Evolutionary conservation across 2,797 vertebrate species (phyloP).

Genomic region (Anabas testudineus): DNA sequence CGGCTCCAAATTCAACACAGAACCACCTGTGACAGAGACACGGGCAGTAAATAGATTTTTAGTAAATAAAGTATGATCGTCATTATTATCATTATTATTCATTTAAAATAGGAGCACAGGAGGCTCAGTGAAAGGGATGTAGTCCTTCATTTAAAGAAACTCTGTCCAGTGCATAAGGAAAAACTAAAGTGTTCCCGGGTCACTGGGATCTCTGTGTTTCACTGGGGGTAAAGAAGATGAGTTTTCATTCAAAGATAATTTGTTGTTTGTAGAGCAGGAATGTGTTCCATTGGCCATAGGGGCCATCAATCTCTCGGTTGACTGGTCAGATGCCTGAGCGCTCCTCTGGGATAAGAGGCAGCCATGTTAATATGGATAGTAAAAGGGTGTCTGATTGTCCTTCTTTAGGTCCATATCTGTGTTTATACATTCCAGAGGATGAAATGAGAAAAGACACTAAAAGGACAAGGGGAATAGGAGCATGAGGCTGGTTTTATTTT

Average conservation of each 20-base stretch:
- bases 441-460: slow-evolving; percentile 15
- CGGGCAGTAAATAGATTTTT: too few species aligned
- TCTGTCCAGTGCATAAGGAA: slow-evolving; percentile 45
- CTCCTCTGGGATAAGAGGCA: slow-evolving; percentile 66
- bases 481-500: not conserved
- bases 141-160: slow-evolving; percentile 33
- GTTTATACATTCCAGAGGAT: slow-evolving; percentile 18
- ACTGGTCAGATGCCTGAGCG: slow-evolving; percentile 66
- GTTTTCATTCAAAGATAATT: slow-evolving; percentile 89
- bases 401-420: slow-evolving; percentile 18
- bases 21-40: too few species aligned
- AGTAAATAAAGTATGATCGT: too few species aligned
- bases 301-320: slow-evolving; percentile 86
- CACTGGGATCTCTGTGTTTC: slow-evolving; percentile 84
- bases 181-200: slow-evolving; percentile 75
- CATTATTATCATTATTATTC: too few species aligned
- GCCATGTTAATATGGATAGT: slow-evolving; percentile 46
- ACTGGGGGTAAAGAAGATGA: slow-evolving; percentile 86
- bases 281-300: slow-evolving; percentile 90
- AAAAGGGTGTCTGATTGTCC: slow-evolving; percentile 35
- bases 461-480: not conserved
- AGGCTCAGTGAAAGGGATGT: slow-evolving; percentile 11
- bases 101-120: not conserved
- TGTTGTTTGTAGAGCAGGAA: slow-evolving; percentile 90
- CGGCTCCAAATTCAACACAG: slow-evolving; percentile 28